phyloP scores from a whole-genome alignment of 2,888 invertebrate genomes.

The Leptinotarsa peninsularis region DNA sequence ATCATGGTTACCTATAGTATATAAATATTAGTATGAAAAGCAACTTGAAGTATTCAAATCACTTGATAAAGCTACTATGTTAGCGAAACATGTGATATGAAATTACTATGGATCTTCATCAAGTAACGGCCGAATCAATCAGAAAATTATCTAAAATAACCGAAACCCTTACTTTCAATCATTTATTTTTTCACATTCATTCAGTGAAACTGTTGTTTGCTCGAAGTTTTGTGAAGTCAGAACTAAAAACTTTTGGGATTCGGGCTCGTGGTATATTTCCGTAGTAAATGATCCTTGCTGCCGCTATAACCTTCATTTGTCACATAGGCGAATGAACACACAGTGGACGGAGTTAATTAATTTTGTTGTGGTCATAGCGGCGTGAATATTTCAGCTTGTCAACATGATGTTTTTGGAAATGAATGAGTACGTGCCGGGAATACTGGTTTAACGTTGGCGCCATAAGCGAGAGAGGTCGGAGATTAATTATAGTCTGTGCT shows the following conservation, averaged over 20 bases:
- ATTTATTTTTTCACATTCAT: too few species aligned
- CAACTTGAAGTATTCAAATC: too few species aligned
- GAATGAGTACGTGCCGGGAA: constrained; percentile 3
- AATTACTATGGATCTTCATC: too few species aligned
- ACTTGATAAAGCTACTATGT: too few species aligned
- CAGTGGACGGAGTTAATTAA: constrained; percentile 54
- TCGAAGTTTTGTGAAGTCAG: neutral
- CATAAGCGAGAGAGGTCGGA: neutral
- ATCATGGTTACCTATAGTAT: too few species aligned
- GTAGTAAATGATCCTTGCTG: constrained; percentile 19
- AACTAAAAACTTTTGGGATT: neutral
- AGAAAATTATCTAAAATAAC: too few species aligned
- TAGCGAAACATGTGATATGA: too few species aligned
- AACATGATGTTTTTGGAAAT: constrained; percentile 15
- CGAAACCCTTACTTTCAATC: too few species aligned
- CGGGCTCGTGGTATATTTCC: neutral
- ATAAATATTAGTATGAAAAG: too few species aligned
- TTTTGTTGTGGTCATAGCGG: constrained; percentile 11
- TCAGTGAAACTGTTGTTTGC: neutral
- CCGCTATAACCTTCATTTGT: constrained; percentile 16
- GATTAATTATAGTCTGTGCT: constrained; percentile 1
- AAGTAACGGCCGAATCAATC: too few species aligned
- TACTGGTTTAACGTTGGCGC: constrained; percentile 9
- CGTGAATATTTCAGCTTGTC: constrained; percentile 14
- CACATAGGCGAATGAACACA: constrained; percentile 12